Evolutionary conservation across 1,140 invertebrate genomes (phyloP).

Genomic region (Cotesia typhae): DNA sequence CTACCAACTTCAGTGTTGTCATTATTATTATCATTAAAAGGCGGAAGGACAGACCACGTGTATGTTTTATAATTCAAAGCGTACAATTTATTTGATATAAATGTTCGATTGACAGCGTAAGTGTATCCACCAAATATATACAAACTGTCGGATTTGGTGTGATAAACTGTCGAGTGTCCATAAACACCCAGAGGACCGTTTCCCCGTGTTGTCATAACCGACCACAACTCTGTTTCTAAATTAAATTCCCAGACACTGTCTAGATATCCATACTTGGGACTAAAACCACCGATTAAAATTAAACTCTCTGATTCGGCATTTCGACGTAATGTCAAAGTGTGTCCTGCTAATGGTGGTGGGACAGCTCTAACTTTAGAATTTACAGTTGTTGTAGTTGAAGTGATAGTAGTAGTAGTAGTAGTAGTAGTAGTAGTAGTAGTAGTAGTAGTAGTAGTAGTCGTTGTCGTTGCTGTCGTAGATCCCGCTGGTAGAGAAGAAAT

Average conservation of each 20-base stretch:
- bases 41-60: conserved; percentile 80
- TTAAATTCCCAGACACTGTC: conserved; percentile 86
- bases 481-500: background rate
- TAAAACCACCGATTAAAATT: conserved; percentile 89
- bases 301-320: conserved; percentile 79
- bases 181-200: conserved; percentile 83
- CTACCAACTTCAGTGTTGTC: conserved; percentile 61
- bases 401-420: too few species aligned
- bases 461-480: too few species aligned
- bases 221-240: conserved; percentile 77
- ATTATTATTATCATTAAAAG: conserved; percentile 77
- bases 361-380: conserved; percentile 41
- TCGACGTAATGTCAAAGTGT: conserved; percentile 83
- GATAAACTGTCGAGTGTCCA: conserved; percentile 90
- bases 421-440: too few species aligned
- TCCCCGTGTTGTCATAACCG: conserved; percentile 73
- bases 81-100: conserved; percentile 79
- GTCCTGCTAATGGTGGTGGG: conserved; percentile 83
- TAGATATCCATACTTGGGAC: conserved; percentile 78
- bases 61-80: conserved; percentile 79
- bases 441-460: too few species aligned
- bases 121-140: conserved; percentile 91
- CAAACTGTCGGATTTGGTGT: conserved; percentile 80
- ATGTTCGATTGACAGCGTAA: conserved; percentile 76
- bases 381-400: too few species aligned